Base-by-base conservation (phyloP, 2,113 vertebrate genomes). In the Scortum barcoo region DNA sequence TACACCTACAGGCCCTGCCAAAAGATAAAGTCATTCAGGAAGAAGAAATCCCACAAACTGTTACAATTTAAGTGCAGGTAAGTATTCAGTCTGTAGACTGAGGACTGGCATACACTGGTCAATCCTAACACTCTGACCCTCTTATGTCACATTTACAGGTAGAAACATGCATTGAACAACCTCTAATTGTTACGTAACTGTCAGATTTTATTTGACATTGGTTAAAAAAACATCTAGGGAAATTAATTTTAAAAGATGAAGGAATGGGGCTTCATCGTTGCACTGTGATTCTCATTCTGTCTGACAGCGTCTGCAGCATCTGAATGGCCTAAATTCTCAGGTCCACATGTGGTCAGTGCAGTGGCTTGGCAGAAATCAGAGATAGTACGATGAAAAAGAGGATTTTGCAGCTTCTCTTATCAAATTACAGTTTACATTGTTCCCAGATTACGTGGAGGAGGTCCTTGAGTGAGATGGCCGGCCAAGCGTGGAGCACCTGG, bases 261-360 rank as follows among this genome's bases (percentile, higher is more conserved):
- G 22, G 4, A 14, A 13, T 40, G 17, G 20, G 53, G n/a, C 20
- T 30, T 53, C 24, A 33, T 24, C 67, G 20, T 7, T 38, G 16
- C 20, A 50, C 42, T 51, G 7, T 62, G 46, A 70, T 58, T 66
- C 22, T 36, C 22, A 79, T n/a, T 66, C 24, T 56, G 8, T 28
- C 58, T 79, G 67, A 63, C 67, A 44, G 1, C 33, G 8, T 56
- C 61, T 86, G n/a, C 30, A 36, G 30, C 44, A 7, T 51, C 48
- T 53, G 11, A 78, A 53, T 40, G 22, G 19, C 48, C 54, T 5
- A 38, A 60, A 53, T 36, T 20, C 11, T 69, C 22, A 44, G 33
- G 50, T 72, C 26, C 8, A 40, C 19, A 20, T 60, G 36, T 30
- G 42, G 28, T 50, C 40, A 9, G 38, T 6, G 46, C 11, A 66